phyloP scores from a whole-genome alignment of 2,113 vertebrate species.

The Pteruthius melanotis region DNA sequence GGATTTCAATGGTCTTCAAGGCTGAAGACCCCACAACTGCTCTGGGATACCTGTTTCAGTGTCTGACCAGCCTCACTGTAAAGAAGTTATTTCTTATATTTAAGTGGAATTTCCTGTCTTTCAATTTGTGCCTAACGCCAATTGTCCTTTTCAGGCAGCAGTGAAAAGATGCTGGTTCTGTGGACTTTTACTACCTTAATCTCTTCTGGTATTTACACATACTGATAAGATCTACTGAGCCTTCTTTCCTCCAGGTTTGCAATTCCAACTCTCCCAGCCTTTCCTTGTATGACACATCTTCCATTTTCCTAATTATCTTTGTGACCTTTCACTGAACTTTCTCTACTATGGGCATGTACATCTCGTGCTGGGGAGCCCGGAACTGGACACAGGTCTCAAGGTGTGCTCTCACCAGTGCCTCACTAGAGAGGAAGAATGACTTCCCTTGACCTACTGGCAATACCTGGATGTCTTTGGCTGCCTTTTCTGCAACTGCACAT shows the following conservation, averaged over 20 bases:
- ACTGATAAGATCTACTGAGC: background rate
- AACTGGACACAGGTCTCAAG: background rate
- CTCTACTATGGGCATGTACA: background rate
- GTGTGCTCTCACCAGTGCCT: background rate
- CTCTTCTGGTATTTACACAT: background rate
- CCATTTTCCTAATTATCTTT: background rate
- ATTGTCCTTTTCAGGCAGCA: background rate
- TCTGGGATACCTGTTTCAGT: background rate
- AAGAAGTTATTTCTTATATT: background rate
- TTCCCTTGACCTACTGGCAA: background rate
- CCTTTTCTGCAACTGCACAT: background rate
- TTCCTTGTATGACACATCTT: background rate
- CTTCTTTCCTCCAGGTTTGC: background rate
- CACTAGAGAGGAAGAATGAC: background rate
- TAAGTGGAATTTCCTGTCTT: background rate
- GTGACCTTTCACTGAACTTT: background rate
- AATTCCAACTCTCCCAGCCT: background rate
- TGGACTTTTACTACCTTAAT: background rate
- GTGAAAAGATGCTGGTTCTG: background rate
- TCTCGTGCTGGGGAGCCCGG: background rate
- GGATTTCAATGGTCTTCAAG: background rate
- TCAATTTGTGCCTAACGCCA: background rate
- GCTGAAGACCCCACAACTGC: background rate
- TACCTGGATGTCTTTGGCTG: background rate
- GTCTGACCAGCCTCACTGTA: background rate